Conservation (phyloP, 37 sponge, comb jelly and placozoan genomes). For the Spongilla lacustris region DNA sequence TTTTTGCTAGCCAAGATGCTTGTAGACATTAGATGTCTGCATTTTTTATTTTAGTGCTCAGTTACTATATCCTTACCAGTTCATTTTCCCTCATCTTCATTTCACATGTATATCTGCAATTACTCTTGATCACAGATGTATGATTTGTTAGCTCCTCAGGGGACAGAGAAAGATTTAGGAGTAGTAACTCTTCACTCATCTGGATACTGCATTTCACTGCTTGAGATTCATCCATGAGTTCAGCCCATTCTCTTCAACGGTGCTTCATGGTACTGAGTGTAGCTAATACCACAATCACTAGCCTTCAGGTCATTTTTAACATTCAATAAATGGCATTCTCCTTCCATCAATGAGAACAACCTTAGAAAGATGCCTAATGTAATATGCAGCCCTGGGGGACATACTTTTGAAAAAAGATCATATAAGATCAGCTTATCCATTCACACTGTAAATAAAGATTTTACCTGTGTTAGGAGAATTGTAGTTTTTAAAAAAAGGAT, state of each 20-base stretch:
- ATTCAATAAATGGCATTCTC: constrained; percentile 28
- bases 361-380: constrained; percentile 41
- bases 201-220: no score
- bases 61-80: no score
- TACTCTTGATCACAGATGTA: no score
- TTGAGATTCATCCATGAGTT: neutral
- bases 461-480: constrained; percentile 13
- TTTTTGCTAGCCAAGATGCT: neutral
- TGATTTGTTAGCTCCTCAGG: no score
- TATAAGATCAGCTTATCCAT: neutral
- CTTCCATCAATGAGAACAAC: constrained; percentile 28
- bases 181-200: no score
- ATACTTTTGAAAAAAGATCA: constrained; percentile 2
- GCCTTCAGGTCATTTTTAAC: neutral
- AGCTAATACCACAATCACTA: neutral
- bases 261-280: neutral
- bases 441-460: neutral
- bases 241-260: no score
- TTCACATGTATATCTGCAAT: no score
- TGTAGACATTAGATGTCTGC: neutral
- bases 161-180: no score
- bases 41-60: neutral
- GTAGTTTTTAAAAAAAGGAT: neutral
- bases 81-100: no score
- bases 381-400: constrained; percentile 52